These are phyloP conservation scores for Augochlorella aurata DNA, from an alignment of 2,888 invertebrate species.

Conservation along the genomic window DNA sequence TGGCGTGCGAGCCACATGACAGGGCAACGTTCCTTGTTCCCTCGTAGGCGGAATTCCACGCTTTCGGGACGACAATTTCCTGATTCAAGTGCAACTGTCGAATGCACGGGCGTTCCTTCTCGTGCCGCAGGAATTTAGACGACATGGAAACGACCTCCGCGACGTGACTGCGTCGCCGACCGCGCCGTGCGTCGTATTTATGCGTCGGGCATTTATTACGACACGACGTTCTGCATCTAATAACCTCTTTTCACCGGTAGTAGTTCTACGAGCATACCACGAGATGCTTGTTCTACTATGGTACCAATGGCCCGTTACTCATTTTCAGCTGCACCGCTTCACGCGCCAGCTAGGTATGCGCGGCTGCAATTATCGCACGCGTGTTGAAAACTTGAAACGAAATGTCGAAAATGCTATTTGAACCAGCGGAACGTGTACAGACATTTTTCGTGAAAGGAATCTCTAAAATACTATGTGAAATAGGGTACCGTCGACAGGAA, in stretches of 20 bases:
- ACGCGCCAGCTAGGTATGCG: slow-evolving; percentile 16
- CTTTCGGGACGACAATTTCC: slow-evolving; percentile 50
- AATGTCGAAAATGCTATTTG: too few relatives aligned
- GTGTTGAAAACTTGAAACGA: too few relatives aligned
- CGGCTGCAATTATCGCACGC: too few relatives aligned
- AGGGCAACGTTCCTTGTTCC: slow-evolving; percentile 6
- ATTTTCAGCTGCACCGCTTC: slow-evolving; percentile 36
- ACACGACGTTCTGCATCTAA: slow-evolving; percentile 56
- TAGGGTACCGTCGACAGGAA: too few relatives aligned
- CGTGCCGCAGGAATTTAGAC: slow-evolving; percentile 50
- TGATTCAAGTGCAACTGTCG: slow-evolving; percentile 63
- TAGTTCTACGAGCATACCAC: slow-evolving; percentile 34
- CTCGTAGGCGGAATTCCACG: slow-evolving; percentile 46
- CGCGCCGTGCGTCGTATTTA: slow-evolving; percentile 51
- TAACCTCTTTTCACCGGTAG: slow-evolving; percentile 40
- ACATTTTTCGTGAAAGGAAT: too few relatives aligned
- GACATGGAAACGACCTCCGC: slow-evolving; percentile 55
- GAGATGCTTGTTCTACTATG: slow-evolving; percentile 31
- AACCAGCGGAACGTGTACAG: too few relatives aligned
- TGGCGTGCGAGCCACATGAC: slow-evolving; percentile 37
- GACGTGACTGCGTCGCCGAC: slow-evolving; percentile 35
- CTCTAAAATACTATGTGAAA: too few relatives aligned
- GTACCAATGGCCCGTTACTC: slow-evolving; percentile 35
- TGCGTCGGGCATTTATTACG: slow-evolving; percentile 59
- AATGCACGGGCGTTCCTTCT: slow-evolving; percentile 43